These are phyloP conservation scores for Agrochola litura DNA, from an alignment of 2,888 invertebrate genomes.

Conservation along the genomic window DNA sequence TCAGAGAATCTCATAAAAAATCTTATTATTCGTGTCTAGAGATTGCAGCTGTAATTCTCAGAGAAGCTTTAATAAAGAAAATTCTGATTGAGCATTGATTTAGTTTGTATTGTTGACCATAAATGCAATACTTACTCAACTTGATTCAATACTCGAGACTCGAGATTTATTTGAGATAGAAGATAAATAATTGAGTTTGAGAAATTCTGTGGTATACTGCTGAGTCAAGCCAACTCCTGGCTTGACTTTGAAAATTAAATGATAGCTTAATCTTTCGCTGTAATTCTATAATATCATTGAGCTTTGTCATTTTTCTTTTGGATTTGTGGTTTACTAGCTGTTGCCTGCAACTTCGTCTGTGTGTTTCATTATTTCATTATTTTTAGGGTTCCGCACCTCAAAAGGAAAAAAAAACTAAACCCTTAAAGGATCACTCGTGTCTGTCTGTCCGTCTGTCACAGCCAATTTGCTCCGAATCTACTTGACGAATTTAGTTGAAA, in stretches of 20 bases:
- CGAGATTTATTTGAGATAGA: neutral
- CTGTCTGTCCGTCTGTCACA: no score
- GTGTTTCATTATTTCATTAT: no score
- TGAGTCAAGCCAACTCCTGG: neutral
- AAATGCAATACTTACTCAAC: conserved; percentile 10
- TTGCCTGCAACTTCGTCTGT: no score
- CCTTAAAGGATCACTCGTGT: no score
- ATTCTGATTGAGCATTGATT: neutral
- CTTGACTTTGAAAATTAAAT: neutral
- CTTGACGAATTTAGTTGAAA: no score
- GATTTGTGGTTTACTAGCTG: no score
- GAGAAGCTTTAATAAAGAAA: neutral
- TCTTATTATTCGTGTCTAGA: no score
- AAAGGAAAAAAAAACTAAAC: no score
- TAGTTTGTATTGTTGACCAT: conserved; percentile 14
- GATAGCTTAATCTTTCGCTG: neutral
- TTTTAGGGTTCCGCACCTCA: no score
- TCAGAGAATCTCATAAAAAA: neutral
- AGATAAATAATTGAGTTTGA: conserved; percentile 18
- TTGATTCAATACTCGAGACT: conserved; percentile 1
- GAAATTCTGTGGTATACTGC: neutral
- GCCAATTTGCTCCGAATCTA: no score
- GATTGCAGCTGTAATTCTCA: neutral
- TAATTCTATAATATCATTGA: neutral
- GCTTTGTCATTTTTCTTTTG: no score